Evolutionary conservation across 2,888 invertebrate genomes (phyloP), one percentile per base, ranked within the genome.

Genomic region (Lampropteryx suffumata): DNA sequence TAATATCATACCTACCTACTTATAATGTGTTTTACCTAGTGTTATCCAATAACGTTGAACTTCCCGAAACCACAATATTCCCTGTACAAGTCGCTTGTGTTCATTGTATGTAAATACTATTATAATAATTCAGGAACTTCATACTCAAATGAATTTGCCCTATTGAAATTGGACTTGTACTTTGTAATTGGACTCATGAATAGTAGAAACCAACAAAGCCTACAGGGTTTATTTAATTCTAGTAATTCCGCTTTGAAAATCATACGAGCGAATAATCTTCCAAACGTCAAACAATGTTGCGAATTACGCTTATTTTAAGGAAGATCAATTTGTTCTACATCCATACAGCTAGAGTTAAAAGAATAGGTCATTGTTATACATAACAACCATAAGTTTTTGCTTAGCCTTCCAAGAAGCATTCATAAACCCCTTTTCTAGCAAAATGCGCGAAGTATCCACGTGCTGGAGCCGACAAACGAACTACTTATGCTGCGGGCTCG

Each of bases 381-480:
- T 62, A 69, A 62, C 59, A 57, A 50, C 28, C 55, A 63, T 67
- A 57, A 55, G 40, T 63, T 74, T 76, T 70, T 71, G 65, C 70
- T 40, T 24, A 27, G 71, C 62, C 62, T 50, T 83, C 85, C 61
- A 21, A 67, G 85, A 83, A 84, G 64, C 61, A 61, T 64, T 60
- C 53, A 61, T n/a, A n/a, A 71, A 83, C 73, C 79, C 84, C 79
- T 79, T 86, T 82, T 78, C 55, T 64, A 70, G 69, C 67, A 57
- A 66, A 73, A 65, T 67, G 67, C 67, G 72, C 73, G 68, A 71
- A 78, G 67, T 55, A 64, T 73, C 76, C 85, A 82, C 85, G 84
- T 79, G 86, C 81, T 70, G 48, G 33, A 54, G 71, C 82, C 84
- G 82, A 82, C 85, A 85, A 83, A 81, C 68, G 65, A 35, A 21